Evolutionary conservation across 2,113 vertebrate genomes (phyloP).

Genomic region (Aspidoscelis tigris): DNA sequence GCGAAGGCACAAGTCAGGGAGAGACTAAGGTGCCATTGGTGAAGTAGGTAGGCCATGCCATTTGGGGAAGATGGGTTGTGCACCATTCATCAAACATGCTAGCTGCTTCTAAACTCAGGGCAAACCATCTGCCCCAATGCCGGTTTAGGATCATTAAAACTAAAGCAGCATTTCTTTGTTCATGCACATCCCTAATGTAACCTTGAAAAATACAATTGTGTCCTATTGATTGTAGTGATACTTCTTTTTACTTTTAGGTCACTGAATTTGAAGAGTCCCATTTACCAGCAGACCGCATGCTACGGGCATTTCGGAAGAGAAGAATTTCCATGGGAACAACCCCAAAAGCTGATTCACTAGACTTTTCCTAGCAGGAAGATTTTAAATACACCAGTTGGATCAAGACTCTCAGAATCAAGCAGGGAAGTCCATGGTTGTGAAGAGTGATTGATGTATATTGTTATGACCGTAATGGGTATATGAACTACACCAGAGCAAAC

Average conservation of each 20-base stretch:
- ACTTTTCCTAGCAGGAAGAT: slow-evolving; percentile 43
- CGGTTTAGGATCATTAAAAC: not conserved
- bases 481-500: no score
- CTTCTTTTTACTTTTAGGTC: slow-evolving; percentile 77
- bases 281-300: slow-evolving; percentile 85
- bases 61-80: no score
- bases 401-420: not conserved
- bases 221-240: no score
- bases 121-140: no score
- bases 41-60: no score
- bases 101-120: not conserved
- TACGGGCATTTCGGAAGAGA: slow-evolving; percentile 88
- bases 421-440: no score
- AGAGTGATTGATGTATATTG: no score
- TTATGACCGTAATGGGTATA: no score
- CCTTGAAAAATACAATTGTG: not conserved
- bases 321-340: slow-evolving; percentile 86
- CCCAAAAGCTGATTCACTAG: slow-evolving; percentile 85
- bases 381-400: slow-evolving; percentile 13
- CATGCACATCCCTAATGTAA: not conserved
- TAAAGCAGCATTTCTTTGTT: not conserved
- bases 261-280: slow-evolving; percentile 86
- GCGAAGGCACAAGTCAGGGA: no score
- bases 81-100: not conserved
- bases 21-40: no score